Evolutionary conservation across 2,113 vertebrate species (phyloP).

Genomic region (Thalassoma bifasciatum): DNA sequence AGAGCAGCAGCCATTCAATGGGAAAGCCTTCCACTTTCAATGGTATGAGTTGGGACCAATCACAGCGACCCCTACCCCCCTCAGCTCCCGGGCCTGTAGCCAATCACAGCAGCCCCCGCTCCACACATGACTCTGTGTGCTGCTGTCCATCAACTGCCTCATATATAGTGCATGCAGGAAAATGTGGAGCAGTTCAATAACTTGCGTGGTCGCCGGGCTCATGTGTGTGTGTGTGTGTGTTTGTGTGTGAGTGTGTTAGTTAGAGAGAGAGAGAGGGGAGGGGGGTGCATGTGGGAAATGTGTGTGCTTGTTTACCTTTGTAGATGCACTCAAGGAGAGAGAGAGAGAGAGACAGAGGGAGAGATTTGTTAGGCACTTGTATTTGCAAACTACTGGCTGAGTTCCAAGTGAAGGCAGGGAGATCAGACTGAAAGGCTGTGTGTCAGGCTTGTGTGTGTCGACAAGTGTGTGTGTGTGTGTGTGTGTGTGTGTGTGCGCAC

Average conservation of each 20-base stretch:
- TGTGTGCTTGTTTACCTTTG: slow-evolving; percentile 66
- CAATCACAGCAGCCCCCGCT: slow-evolving; percentile 82
- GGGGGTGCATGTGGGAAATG: slow-evolving; percentile 54
- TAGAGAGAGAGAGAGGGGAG: neutral
- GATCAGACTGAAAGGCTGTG: slow-evolving; percentile 57
- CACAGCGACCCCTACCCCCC: slow-evolving; percentile 76
- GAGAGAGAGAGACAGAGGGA: slow-evolving; percentile 28
- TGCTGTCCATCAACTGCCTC: slow-evolving; percentile 92
- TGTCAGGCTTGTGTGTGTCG: slow-evolving; percentile 49
- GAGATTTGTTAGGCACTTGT: slow-evolving; percentile 71
- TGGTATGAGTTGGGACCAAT: slow-evolving; percentile 87
- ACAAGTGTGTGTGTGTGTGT: slow-evolving; percentile 5
- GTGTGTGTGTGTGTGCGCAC: slow-evolving; percentile 3
- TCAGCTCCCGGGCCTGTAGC: slow-evolving; percentile 77
- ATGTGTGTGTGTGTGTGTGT: slow-evolving; percentile 19
- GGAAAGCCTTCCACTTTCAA: slow-evolving; percentile 86
- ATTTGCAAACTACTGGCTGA: slow-evolving; percentile 76
- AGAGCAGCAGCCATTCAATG: slow-evolving; percentile 83
- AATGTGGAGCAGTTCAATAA: slow-evolving; percentile 88
- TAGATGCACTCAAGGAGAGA: slow-evolving; percentile 42
- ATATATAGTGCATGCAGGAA: slow-evolving; percentile 94
- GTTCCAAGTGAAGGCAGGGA: slow-evolving; percentile 70
- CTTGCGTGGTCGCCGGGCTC: slow-evolving; percentile 77
- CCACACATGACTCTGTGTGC: slow-evolving; percentile 90
- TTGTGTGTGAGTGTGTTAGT: slow-evolving; percentile 19